Conservation (phyloP, 2,113 vertebrate species). For the Phalacrocorax carbo region DNA sequence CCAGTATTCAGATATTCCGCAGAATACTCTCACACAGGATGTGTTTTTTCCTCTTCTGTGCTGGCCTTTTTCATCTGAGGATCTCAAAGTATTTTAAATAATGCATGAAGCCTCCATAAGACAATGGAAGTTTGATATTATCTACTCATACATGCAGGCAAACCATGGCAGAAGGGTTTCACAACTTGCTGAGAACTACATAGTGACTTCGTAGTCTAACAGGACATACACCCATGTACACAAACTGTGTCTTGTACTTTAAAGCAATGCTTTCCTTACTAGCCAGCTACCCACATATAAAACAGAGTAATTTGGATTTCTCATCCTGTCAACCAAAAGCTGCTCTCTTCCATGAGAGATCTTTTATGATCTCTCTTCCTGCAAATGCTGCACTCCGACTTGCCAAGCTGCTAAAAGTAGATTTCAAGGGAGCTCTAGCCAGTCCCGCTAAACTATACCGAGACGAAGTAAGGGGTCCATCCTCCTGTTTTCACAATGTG, state of each 20-base stretch:
- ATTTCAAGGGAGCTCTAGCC: not conserved
- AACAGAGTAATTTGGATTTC: not conserved
- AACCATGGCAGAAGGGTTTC: not conserved
- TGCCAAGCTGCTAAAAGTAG: not conserved
- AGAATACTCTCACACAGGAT: not conserved
- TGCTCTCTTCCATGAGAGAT: not conserved
- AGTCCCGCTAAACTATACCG: not conserved
- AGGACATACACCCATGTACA: not conserved
- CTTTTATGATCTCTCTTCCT: not conserved
- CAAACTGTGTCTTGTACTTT: not conserved
- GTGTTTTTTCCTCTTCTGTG: not conserved
- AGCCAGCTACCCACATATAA: not conserved
- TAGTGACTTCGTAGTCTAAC: accelerated
- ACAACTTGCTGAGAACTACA: not conserved
- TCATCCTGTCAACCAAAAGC: not conserved
- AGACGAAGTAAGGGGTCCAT: too few species aligned
- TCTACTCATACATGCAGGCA: not conserved
- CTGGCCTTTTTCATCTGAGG: not conserved
- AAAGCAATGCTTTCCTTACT: not conserved
- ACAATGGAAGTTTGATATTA: not conserved
- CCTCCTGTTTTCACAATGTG: not conserved
- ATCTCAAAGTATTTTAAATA: not conserved
- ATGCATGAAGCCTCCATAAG: not conserved
- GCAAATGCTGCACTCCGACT: not conserved
- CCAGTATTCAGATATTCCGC: not conserved